These are phyloP conservation scores for Drosophila mimica DNA, from an alignment of 2,888 invertebrate genomes.

Conservation along the genomic window DNA sequence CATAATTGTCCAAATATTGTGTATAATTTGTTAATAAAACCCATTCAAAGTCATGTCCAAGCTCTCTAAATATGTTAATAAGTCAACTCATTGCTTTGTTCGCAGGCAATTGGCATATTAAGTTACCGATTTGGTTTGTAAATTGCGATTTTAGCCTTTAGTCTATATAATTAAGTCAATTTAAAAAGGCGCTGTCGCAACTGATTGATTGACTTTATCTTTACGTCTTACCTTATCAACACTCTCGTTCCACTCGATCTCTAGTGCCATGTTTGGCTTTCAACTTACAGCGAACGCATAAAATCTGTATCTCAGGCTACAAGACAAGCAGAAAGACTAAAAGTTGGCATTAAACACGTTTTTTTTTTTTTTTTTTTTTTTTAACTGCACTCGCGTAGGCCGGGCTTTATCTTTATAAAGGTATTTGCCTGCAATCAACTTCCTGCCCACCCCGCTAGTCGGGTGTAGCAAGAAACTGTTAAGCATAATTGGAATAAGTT, in stretches of 20 bases:
- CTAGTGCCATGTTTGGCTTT: slow-evolving; percentile 55
- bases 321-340: slow-evolving; percentile 38
- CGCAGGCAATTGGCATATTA: slow-evolving; percentile 61
- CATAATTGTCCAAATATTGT: slow-evolving; percentile 41
- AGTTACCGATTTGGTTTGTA: slow-evolving; percentile 60
- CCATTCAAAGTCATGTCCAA: slow-evolving; percentile 42
- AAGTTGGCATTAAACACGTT: slow-evolving; percentile 43
- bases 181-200: slow-evolving; percentile 67
- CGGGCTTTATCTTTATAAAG: slow-evolving; percentile 51
- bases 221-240: slow-evolving; percentile 63
- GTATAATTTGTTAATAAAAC: slow-evolving; percentile 61
- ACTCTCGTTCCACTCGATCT: slow-evolving; percentile 53
- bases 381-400: slow-evolving; percentile 48
- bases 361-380: background rate
- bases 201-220: slow-evolving; percentile 78
- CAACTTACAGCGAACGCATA: slow-evolving; percentile 59
- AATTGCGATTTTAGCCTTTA: slow-evolving; percentile 52
- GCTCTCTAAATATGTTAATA: slow-evolving; percentile 38
- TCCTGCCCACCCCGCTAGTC: slow-evolving; percentile 34
- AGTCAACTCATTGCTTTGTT: slow-evolving; percentile 41
- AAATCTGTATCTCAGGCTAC: slow-evolving; percentile 42
- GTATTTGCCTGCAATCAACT: slow-evolving; percentile 49
- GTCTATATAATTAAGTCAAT: slow-evolving; percentile 71
- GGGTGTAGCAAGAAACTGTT: slow-evolving; percentile 24
- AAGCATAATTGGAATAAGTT: slow-evolving; percentile 16